Evolutionary conservation across 1,140 invertebrate genomes (phyloP).

Genomic region (Bilobella aurantiaca): DNA sequence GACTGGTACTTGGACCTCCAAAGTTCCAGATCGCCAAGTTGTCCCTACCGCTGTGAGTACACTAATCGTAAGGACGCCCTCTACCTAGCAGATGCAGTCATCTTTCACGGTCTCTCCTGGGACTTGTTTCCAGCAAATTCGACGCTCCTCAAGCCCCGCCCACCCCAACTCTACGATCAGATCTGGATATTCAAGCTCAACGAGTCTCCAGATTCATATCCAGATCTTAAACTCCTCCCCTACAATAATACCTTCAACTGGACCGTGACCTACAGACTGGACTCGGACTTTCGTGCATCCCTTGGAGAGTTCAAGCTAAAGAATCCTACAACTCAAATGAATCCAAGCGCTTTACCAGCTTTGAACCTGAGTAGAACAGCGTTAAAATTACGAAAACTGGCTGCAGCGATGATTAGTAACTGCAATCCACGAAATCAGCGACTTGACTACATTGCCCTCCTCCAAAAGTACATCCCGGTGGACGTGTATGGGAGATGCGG

Average conservation of each 20-base stretch:
- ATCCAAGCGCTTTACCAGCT: too few species aligned
- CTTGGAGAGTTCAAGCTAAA: slow-evolving; percentile 3
- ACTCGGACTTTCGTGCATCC: slow-evolving; percentile 24
- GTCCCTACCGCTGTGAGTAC: neutral
- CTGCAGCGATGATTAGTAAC: slow-evolving; percentile 47
- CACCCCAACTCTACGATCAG: slow-evolving; percentile 34
- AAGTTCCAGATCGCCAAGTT: neutral
- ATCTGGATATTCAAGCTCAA: slow-evolving; percentile 45
- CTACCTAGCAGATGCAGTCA: neutral
- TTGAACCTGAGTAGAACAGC: too few species aligned
- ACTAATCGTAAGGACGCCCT: neutral
- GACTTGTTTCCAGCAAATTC: neutral
- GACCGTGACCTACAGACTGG: slow-evolving; percentile 43
- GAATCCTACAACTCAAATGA: too few species aligned
- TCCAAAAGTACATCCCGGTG: slow-evolving; percentile 43
- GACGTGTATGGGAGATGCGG: slow-evolving; percentile 49
- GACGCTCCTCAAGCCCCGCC: neutral
- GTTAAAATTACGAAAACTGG: too few species aligned
- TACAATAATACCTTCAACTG: slow-evolving; percentile 41
- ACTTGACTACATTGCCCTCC: slow-evolving; percentile 42
- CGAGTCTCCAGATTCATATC: slow-evolving; percentile 40
- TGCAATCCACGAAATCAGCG: slow-evolving; percentile 43
- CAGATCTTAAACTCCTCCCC: neutral
- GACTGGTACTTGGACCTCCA: too few species aligned
- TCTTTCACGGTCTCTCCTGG: neutral